Evolutionary conservation across 2,888 invertebrate genomes (phyloP), one percentile per base, ranked within the genome.

Genomic region (Prosapia bicincta): DNA sequence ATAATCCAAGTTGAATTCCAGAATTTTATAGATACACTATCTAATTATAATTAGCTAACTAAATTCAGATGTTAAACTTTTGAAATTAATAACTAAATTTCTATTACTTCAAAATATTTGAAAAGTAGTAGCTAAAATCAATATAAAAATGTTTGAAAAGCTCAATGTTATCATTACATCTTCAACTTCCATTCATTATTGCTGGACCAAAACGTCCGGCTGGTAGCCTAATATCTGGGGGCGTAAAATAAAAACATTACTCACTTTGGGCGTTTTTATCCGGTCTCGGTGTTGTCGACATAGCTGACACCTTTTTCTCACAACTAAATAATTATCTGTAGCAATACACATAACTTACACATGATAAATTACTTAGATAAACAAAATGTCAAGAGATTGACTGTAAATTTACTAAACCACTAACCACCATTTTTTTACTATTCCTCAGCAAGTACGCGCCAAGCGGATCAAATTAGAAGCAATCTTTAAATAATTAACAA

Each of bases 221-320:
- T 70, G 70, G 43, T 43, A 26, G 68, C 38, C 68, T 43, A 25
- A 68, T 26, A 73, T 73, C 69, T 74, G 66, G 72, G 72, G 72
- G 30, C 66, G 66, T n/a, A 30, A 71, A 66, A 72, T 66, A 26
- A 66, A 25, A 72, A n/a, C 32, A 23, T 68, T 69, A 82, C 83
- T 82, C 83, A 86, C 86, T 86, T 83, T 84, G 83, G 79, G 82
- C 85, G 85, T 85, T 83, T 84, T 86, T 86, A 74, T 84, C 85
- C 72, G 84, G 82, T 84, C 85, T 86, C 80, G 85, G 83, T 81
- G 85, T 85, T 79, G 85, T 84, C 82, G 86, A 85, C 86, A 86
- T 86, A 82, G 82, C 85, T 83, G 82, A 81, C 80, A 82, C 38
- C 77, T 78, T 76, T 78, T 78, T 65, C 28, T 13, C n/a, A 32